Evolutionary conservation across 2,888 invertebrate species (phyloP), one percentile per base, ranked within the genome.

Genomic region (Campoplex capitator): DNA sequence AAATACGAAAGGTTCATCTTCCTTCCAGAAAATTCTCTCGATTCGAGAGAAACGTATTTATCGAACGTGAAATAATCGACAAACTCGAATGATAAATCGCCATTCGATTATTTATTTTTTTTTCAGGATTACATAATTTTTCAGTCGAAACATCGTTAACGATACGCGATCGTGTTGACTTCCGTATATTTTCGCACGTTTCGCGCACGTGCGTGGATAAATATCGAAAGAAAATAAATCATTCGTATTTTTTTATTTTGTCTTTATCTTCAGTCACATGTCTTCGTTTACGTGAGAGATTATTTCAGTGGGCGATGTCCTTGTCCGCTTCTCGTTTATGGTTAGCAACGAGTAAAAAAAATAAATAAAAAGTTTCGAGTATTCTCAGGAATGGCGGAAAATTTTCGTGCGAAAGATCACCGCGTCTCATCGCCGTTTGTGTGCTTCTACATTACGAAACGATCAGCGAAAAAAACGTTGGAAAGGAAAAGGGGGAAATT

Each of bases 351-450:
- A 13, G 58, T 13, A 58, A 58, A 56, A 38, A 23, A 23, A 23
- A 23, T 23, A 51, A 51, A 51, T 62, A 58, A 3, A 56, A 77
- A 42, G 13, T 38, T 51, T 68, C 48, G 35, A 45, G 7, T 58
- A 75, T 78, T 78, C 35, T 28, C 23, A 42, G 77, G 67, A 58
- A 58, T 35, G 23, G 75, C 62, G 62, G 62, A 75, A 75, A 75
- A 62, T 75, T 75, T 23, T 62, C 58, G 58, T 28, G 54, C 74
- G n/a, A n/a, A 74, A 38, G 62, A 62, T 32, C 28, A 23, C 23
- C 11, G 45, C 35, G n/a, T 11, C 56, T n/a, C 23, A 38, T 23
- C 45, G 42, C n/a, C 16, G 45, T 18, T 48, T 16, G 38, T 45
- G 42, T n/a, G 32, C 58, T n/a, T 58, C 18, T 42, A 58, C 56